phyloP scores from a whole-genome alignment of 2,113 vertebrate genomes.

The Hippopotamus amphibius region DNA sequence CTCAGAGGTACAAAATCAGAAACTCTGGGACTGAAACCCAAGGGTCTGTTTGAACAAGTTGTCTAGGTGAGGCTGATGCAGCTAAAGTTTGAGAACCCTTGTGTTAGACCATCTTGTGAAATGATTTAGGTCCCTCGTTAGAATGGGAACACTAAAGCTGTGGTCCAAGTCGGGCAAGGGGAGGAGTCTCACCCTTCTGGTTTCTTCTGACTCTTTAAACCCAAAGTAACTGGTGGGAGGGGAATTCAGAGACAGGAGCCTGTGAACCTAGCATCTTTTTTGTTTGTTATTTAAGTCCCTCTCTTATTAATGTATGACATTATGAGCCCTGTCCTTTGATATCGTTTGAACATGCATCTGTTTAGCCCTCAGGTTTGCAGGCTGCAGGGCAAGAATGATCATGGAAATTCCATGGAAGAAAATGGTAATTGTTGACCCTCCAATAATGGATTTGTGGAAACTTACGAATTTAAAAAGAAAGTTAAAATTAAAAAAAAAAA shows the following conservation, averaged over 20 bases:
- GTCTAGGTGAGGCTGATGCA: neutral
- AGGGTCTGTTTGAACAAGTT: neutral
- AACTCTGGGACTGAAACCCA: neutral
- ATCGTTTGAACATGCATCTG: neutral
- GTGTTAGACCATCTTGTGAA: no score
- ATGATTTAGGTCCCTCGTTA: neutral
- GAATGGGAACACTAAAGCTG: neutral
- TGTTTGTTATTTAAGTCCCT: neutral
- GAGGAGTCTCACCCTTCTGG: neutral
- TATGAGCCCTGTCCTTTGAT: neutral
- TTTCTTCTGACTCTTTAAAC: neutral
- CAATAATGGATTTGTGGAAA: conserved; percentile 9
- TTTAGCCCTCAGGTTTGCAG: neutral
- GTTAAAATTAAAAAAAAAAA: neutral
- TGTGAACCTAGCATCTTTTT: neutral
- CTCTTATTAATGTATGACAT: neutral
- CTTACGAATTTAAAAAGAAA: neutral
- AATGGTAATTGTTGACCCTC: neutral
- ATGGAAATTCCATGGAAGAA: neutral
- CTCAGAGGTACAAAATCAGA: neutral
- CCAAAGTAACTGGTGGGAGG: neutral
- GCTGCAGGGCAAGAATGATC: neutral
- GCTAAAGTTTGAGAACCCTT: neutral
- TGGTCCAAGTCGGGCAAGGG: neutral
- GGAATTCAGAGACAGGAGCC: neutral